Percentiles rank a stretch among this genome's conserved stretches.
phyloP scores from a whole-genome alignment of 2,888 invertebrate species.

The Epinotia nisella region DNA sequence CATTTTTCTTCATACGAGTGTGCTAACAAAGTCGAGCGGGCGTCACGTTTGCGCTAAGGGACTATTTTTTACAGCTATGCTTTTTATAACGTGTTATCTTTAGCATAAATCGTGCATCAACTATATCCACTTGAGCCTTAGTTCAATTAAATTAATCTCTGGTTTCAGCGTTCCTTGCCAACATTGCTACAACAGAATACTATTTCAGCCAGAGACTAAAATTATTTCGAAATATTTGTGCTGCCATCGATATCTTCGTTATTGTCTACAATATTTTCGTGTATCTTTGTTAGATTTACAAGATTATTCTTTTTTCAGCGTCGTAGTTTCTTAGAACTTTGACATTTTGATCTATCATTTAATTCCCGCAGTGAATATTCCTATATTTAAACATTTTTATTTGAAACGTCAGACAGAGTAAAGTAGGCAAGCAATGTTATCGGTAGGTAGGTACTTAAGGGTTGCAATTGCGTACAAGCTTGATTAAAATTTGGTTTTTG shows the following conservation, averaged over 20 bases:
- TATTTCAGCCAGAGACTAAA: neutral
- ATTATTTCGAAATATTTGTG: neutral
- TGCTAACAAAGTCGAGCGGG: conserved; percentile 75
- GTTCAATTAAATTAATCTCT: neutral
- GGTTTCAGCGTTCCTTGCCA: too few species aligned
- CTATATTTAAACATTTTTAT: neutral
- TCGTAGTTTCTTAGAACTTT: neutral
- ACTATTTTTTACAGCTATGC: conserved; percentile 42
- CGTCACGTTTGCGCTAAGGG: conserved; percentile 48
- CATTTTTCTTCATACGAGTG: conserved; percentile 84
- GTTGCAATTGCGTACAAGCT: neutral
- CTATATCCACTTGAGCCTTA: neutral
- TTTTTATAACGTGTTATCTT: conserved; percentile 29
- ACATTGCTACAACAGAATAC: too few species aligned
- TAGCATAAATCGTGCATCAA: conserved; percentile 9
- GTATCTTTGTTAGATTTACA: neutral
- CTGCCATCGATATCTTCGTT: neutral
- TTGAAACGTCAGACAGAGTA: neutral
- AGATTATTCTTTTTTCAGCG: neutral
- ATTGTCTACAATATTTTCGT: neutral
- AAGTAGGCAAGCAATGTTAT: neutral
- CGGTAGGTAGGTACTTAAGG: neutral
- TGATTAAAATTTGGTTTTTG: conserved; percentile 12
- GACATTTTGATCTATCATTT: too few species aligned
- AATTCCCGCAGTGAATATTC: too few species aligned